Evolutionary conservation across 2,888 invertebrate species (phyloP).

Genomic region (Punctoribates punctum): DNA sequence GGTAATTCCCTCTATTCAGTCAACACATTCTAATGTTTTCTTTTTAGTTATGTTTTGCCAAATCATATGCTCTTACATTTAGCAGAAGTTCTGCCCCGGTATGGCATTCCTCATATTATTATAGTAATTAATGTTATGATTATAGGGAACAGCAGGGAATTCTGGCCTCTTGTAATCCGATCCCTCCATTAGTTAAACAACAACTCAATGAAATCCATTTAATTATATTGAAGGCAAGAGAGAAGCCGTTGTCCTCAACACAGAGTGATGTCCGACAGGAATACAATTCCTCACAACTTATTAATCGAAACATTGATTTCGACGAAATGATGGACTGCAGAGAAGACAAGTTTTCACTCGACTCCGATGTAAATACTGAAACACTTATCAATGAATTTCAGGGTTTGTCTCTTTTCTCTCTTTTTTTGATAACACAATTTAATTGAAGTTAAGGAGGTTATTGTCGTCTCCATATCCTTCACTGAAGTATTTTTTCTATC

Average conservation of each 20-base stretch:
- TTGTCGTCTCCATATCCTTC: background rate
- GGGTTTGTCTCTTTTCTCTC: too few species aligned
- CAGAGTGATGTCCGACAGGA: background rate
- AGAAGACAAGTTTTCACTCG: background rate
- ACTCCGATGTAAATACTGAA: background rate
- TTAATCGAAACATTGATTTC: background rate
- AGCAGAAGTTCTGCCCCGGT: conserved; percentile 72
- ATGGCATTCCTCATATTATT: conserved; percentile 27
- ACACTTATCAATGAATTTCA: conserved; percentile 8
- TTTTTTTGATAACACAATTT: too few species aligned
- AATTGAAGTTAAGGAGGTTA: too few species aligned
- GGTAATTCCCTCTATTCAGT: too few species aligned
- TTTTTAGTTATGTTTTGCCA: conserved; percentile 73
- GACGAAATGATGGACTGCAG: background rate
- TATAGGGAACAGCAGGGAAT: conserved; percentile 82
- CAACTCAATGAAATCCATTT: conserved; percentile 59
- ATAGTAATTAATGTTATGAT: background rate
- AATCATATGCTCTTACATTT: conserved; percentile 93
- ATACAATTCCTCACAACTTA: background rate
- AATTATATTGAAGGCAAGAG: conserved; percentile 67
- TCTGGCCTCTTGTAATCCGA: conserved; percentile 84
- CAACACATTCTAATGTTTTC: too few species aligned
- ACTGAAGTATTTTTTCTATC: background rate
- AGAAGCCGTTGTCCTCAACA: conserved; percentile 58
- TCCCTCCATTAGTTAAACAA: conserved; percentile 71